Base-by-base conservation (phyloP, 2,797 vertebrate species). In the Lates japonicus region DNA sequence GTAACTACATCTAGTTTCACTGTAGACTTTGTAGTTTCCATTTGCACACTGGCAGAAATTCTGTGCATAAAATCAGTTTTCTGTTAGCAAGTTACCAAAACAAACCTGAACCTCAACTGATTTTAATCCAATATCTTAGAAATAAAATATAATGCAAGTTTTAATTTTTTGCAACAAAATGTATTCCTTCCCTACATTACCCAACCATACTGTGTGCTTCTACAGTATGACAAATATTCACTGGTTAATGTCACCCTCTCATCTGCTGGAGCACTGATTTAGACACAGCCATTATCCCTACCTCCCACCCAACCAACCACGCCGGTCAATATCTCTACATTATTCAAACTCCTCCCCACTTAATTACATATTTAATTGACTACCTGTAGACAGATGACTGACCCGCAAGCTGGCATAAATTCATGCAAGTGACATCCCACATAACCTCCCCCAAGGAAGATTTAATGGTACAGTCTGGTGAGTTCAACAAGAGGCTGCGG, bases 331-430 rank as follows among this genome's bases (percentile, higher is more conserved):
- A 95, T 80, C 72, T 89, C 89, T 95, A 91, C 93, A 95, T 95
- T 95, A 95, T 95, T 95, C 92, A 95, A 94, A 94, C 90, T 93
- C 91, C 91, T 92, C 90, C 93, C 90, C 87, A 93, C 92, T 95
- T 95, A 94, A 95, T 95, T 95, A 94, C 90, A 95, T 94, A 94
- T 95, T 94, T 95, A 95, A 96, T 95, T 95, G 94, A 95, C 93
- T 93, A 95, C 91, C 92, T 94, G 93, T 90, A 91, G 91, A 92
- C 86, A 83, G 90, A 93, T 94, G 93, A 92, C 86, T 90, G 90
- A 89, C 89, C 83, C 19, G 74, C 84, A 86, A 85, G 80, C 83
- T 73, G 88, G 89, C 92, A 93, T 94, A 93, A 94, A 94, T 94
- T 93, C 87, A 95, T 95, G 94, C 88, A 93, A 94, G 95, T 92